Evolutionary conservation across 2,888 invertebrate species (phyloP).

Genomic region (Diplolepis rosae): DNA sequence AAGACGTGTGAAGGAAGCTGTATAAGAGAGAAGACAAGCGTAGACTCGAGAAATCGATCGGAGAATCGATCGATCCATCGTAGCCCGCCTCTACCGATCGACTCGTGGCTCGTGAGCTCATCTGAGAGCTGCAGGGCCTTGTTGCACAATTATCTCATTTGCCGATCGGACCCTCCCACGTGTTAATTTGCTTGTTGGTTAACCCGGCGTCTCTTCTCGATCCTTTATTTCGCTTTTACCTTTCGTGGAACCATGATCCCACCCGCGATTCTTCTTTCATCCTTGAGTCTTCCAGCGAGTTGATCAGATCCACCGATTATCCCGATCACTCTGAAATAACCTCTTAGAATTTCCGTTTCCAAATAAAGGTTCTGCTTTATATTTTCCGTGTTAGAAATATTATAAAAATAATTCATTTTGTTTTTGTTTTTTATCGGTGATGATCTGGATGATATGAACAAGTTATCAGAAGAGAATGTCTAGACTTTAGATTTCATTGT

Average conservation of each 20-base stretch:
- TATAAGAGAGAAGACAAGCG: conserved; percentile 14
- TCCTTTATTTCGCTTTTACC: conserved; percentile 38
- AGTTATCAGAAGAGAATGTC: background rate
- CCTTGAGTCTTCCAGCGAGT: conserved; percentile 32
- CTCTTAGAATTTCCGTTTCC: background rate
- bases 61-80: conserved; percentile 59
- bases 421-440: background rate
- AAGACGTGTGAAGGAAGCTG: background rate
- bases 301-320: conserved; percentile 28
- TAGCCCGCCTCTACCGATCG: conserved; percentile 57
- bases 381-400: background rate
- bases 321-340: background rate
- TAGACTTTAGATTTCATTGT: background rate
- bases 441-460: background rate
- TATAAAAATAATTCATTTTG: background rate
- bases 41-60: conserved; percentile 34
- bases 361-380: no score
- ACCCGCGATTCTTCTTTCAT: conserved; percentile 41
- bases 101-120: conserved; percentile 53
- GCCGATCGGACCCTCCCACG: conserved; percentile 72
- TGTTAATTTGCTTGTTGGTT: conserved; percentile 73
- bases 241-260: conserved; percentile 35
- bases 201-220: conserved; percentile 54
- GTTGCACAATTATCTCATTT: conserved; percentile 69
- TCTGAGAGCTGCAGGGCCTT: conserved; percentile 53